Conservation (phyloP, 2,113 vertebrate species). For the Benitochromis conjunctus region DNA sequence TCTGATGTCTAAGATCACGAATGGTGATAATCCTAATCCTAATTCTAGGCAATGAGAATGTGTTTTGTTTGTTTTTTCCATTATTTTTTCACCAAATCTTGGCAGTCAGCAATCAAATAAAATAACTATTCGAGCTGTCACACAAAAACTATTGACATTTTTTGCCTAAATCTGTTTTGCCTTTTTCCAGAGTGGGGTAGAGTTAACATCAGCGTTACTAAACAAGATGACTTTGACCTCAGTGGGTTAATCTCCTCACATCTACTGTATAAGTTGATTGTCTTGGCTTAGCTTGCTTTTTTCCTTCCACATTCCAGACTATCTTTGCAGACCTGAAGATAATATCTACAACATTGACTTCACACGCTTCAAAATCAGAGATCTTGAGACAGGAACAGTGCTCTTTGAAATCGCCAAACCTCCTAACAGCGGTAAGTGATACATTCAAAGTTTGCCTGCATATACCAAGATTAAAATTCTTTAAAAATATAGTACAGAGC, state of each 20-base stretch:
- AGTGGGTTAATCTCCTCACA: neutral
- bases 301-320: slow-evolving; percentile 72
- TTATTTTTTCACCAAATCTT: neutral
- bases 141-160: neutral
- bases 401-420: slow-evolving; percentile 99
- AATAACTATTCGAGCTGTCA: neutral
- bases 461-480: neutral
- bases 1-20: neutral
- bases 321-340: slow-evolving; percentile 94
- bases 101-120: neutral
- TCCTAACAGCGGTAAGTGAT: slow-evolving; percentile 77
- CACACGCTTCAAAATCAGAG: slow-evolving; percentile 96
- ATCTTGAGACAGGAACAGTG: slow-evolving; percentile 91
- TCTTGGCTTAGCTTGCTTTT: neutral
- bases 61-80: no score
- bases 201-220: neutral
- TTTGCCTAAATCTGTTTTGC: neutral
- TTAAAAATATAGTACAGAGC: neutral
- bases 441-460: neutral
- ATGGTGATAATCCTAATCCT: neutral
- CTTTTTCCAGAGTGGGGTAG: neutral
- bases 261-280: neutral
- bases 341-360: slow-evolving; percentile 96
- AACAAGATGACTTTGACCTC: neutral
- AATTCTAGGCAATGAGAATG: neutral